Percentiles rank a stretch among this genome's conserved stretches.
Evolutionary conservation across 1,140 invertebrate species (phyloP).

Genomic region (Adelges cooleyi): DNA sequence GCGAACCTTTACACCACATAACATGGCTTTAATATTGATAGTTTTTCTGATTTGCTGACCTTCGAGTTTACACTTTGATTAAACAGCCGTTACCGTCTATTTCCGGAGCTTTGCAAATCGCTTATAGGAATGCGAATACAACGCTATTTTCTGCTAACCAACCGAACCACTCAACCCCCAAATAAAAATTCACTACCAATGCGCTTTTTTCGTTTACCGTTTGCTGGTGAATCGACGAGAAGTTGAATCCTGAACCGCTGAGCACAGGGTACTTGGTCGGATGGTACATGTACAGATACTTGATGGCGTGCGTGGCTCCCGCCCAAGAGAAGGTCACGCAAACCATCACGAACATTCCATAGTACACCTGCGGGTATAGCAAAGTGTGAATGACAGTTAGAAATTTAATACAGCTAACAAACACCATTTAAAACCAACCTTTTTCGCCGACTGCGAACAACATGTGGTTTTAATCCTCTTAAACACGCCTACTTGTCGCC

Average conservation of each 20-base stretch:
- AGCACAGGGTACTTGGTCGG: conserved; percentile 34
- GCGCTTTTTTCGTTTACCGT: background rate
- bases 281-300: conserved; percentile 55
- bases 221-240: conserved; percentile 16
- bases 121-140: too few relatives aligned
- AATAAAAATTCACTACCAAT: too few relatives aligned
- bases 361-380: conserved; percentile 55
- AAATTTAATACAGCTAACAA: too few relatives aligned
- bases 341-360: conserved; percentile 71
- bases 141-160: too few relatives aligned
- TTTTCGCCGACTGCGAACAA: conserved; percentile 26
- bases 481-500: conserved; percentile 2
- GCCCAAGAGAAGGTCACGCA: conserved; percentile 79
- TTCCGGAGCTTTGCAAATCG: too few relatives aligned
- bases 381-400: too few relatives aligned
- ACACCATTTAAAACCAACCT: conserved; percentile 8
- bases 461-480: conserved; percentile 20
- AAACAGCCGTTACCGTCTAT: too few relatives aligned
- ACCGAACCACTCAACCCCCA: too few relatives aligned
- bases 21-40: too few relatives aligned
- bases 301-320: conserved; percentile 74
- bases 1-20: too few relatives aligned
- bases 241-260: background rate
- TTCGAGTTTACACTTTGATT: too few relatives aligned
- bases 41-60: too few relatives aligned